Conservation (phyloP, 1,140 invertebrate genomes). For the Pseudomyrmex cubaensis region DNA sequence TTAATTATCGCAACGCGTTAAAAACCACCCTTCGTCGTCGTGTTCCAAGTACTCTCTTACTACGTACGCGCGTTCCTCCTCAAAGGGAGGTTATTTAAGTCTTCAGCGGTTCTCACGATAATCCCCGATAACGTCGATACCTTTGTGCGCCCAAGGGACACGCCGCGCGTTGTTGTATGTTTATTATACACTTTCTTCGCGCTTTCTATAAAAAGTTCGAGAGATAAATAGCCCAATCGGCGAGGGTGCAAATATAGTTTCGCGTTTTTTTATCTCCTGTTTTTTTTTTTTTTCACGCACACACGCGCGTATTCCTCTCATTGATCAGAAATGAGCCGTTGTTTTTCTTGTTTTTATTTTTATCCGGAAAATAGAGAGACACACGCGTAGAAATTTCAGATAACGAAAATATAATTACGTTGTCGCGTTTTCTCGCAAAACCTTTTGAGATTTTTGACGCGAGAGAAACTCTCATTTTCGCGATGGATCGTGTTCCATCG, state of each 20-base stretch:
- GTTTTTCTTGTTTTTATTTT: slow-evolving; percentile 2
- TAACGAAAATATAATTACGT: too few species aligned
- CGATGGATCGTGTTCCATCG: background rate
- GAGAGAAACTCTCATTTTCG: background rate
- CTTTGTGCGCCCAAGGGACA: slow-evolving; percentile 31
- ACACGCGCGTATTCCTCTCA: background rate
- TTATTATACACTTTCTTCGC: slow-evolving; percentile 43
- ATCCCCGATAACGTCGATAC: slow-evolving; percentile 51
- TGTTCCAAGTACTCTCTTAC: slow-evolving; percentile 27
- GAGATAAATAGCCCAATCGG: background rate
- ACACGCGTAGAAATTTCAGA: too few species aligned
- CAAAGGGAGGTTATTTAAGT: slow-evolving; percentile 60
- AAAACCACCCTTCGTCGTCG: slow-evolving; percentile 34
- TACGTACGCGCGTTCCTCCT: slow-evolving; percentile 20
- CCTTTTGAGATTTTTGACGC: background rate
- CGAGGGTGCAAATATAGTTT: slow-evolving; percentile 13
- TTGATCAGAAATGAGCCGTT: background rate
- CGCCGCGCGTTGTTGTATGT: slow-evolving; percentile 1
- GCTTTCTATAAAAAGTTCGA: slow-evolving; percentile 53
- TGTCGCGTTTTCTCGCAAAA: background rate
- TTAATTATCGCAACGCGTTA: slow-evolving; percentile 30
- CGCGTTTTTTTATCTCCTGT: slow-evolving; percentile 7
- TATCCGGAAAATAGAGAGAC: slow-evolving; percentile 31
- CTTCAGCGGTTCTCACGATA: slow-evolving; percentile 42
- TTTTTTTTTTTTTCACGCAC: background rate